Base-by-base conservation (phyloP, 2,113 vertebrate genomes). In the Willisornis vidua region DNA sequence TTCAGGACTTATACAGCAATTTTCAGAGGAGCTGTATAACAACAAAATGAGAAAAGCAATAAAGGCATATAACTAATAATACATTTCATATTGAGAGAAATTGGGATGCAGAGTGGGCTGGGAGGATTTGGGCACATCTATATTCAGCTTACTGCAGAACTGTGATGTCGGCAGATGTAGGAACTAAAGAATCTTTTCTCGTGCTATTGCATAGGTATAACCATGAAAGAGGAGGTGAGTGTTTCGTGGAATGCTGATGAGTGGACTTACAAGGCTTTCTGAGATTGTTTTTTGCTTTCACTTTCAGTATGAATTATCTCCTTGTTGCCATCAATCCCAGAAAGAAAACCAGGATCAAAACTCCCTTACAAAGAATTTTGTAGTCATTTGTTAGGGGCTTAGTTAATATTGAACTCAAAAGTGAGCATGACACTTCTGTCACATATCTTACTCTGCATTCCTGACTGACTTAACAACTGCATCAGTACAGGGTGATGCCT, bases 11-110 rank as follows among this genome's bases (percentile, higher is more conserved):
- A 58, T 5, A 26, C 33, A 77, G 48, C 48, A 83, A 5, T 96
- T 97, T 96, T 94, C 55, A 67, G 85, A 79, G 65, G 29, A 86
- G 43, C 33, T 90, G 48, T 90, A 33, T 63, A 74, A 71, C 59
- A 94, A 55, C 68, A 84, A 89, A 84, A 71, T 67, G 79, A 77
- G 75, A 92, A 77, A 48, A 94, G 45, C 61, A 75, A 55, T 92
- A 62, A 88, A 88, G 58, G 37, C 33, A 51, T 25, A 68, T 31
- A 85, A 68, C 37, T 91, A 63, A 57, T 58, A 82, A 85, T 31
- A n/a, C 11, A 39, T 78, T 67, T 82, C 43, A 39, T 94, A 72
- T 72, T 87, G 35, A 81, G 76, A 92, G 68, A 62, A 92, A 86
- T 41, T 37, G 68, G 46, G 68, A 33, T 84, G n/a, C 14, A 52